A percentile compares a stretch with the other conserved stretches of the same genome.
These are phyloP conservation scores for Pogonocichla stellata DNA, from an alignment of 2,113 vertebrate genomes.

Conservation along the genomic window DNA sequence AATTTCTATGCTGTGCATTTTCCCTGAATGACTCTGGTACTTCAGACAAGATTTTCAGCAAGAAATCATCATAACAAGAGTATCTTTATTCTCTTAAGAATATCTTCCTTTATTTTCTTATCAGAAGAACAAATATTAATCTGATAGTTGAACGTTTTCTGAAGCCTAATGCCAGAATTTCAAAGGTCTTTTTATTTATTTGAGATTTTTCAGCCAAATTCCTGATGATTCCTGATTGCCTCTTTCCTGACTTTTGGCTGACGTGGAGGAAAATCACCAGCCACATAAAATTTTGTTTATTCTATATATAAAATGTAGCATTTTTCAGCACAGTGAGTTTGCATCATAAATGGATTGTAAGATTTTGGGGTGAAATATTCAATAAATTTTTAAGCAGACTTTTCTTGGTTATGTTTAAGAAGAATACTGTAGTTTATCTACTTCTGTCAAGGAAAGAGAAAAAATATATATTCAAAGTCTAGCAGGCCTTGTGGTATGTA, in stretches of 20 bases:
- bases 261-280: neutral
- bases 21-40: neutral
- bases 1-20: neutral
- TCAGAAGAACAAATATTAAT: constrained; percentile 37
- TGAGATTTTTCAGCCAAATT: neutral
- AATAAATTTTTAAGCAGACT: neutral
- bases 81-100: neutral
- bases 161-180: constrained; percentile 18
- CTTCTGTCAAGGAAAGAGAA: neutral
- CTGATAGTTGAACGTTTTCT: neutral
- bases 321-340: neutral
- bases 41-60: constrained; percentile 48
- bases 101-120: constrained; percentile 32
- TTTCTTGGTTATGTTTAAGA: neutral
- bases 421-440: neutral
- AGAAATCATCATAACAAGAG: constrained; percentile 5
- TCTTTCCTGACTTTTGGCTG: neutral
- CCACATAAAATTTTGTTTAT: neutral
- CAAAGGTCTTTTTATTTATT: constrained; percentile 22
- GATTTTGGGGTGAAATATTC: neutral
- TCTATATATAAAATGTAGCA: neutral
- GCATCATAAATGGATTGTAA: neutral
- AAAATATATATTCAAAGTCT: neutral
- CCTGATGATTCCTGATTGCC: neutral
- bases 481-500: neutral